A percentile compares a stretch with the other conserved stretches of the same genome.
phyloP scores from a whole-genome alignment of 2,113 vertebrate genomes.

The Mola mola region DNA sequence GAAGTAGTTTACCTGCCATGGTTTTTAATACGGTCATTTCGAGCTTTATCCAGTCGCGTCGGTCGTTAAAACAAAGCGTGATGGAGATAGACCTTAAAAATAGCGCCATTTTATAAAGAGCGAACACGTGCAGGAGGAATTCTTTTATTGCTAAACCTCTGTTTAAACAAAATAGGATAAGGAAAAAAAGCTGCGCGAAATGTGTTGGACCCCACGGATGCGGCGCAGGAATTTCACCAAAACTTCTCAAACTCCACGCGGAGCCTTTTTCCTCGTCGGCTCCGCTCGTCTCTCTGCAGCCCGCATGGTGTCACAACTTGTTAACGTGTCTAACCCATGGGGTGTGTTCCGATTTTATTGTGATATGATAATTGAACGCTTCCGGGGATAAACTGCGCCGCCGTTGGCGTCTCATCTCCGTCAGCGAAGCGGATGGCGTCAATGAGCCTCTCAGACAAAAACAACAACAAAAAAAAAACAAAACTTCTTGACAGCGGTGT shows the following conservation, averaged over 20 bases:
- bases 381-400: conserved; percentile 49
- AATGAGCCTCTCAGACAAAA: too few relatives aligned
- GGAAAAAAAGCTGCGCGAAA: not conserved
- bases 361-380: conserved; percentile 62
- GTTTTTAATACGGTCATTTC: not conserved
- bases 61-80: too few relatives aligned
- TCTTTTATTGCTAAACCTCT: too few relatives aligned
- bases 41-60: too few relatives aligned
- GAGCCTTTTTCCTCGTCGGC: not conserved
- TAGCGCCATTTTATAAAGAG: too few relatives aligned
- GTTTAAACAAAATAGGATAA: not conserved
- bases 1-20: not conserved
- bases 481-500: not conserved
- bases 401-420: conserved; percentile 47
- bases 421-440: conserved; percentile 16
- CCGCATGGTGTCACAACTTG: not conserved
- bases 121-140: too few relatives aligned
- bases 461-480: too few relatives aligned
- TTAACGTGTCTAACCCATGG: not conserved
- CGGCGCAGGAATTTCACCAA: not conserved
- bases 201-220: not conserved
- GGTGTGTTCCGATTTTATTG: conserved; percentile 42
- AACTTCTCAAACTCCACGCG: not conserved
- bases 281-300: too few relatives aligned
- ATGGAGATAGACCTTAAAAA: too few relatives aligned